Evolutionary conservation across 1,140 invertebrate species (phyloP).

Genomic region (Palaemon carinicauda): DNA sequence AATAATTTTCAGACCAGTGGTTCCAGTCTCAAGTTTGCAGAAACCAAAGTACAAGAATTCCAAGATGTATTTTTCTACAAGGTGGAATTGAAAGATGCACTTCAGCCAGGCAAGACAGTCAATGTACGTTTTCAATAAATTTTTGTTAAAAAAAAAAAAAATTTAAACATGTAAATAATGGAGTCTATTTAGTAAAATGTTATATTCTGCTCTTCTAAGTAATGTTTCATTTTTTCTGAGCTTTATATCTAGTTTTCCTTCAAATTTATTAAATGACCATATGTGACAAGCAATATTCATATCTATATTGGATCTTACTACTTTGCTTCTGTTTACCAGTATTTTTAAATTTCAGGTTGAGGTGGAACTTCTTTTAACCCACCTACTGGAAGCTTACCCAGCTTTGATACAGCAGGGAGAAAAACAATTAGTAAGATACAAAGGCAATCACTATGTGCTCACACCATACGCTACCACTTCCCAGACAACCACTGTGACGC

Average conservation of each 20-base stretch:
- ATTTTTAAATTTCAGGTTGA: constrained; percentile 65
- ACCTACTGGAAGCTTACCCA: constrained; percentile 83
- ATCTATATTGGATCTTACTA: neutral
- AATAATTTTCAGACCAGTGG: constrained; percentile 60
- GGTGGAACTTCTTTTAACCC: constrained; percentile 80
- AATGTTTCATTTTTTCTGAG: too few relatives aligned
- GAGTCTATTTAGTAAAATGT: neutral
- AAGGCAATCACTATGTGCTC: constrained; percentile 84
- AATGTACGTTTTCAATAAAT: constrained; percentile 57
- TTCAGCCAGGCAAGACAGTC: constrained; percentile 71
- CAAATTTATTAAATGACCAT: too few relatives aligned
- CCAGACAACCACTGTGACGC: constrained; percentile 82
- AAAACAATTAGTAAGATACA: constrained; percentile 89
- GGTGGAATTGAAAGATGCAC: constrained; percentile 72
- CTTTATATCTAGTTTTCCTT: too few relatives aligned
- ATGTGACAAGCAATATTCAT: neutral
- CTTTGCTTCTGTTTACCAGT: neutral
- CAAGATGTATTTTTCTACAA: constrained; percentile 70
- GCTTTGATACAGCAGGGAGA: constrained; percentile 87
- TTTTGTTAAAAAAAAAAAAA: too few relatives aligned
- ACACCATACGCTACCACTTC: constrained; percentile 81
- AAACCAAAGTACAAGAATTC: constrained; percentile 67
- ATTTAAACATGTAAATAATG: too few relatives aligned
- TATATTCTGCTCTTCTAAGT: too few relatives aligned
- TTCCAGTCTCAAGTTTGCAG: constrained; percentile 71